Conservation (phyloP, 2,797 vertebrate species). For the Amazona finschi region DNA sequence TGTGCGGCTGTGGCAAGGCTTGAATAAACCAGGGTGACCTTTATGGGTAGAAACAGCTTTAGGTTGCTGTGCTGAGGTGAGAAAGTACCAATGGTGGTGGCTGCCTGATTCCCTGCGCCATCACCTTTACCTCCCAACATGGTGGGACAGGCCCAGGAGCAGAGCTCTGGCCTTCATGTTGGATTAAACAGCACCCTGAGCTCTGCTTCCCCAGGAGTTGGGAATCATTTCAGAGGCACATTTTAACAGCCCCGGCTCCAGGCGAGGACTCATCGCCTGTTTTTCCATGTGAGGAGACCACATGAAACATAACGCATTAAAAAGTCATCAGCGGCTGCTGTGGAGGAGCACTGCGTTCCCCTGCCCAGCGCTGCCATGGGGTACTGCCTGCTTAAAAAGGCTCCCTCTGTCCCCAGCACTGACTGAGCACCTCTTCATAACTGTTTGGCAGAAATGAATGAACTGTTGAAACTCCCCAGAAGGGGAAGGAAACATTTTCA, state of each 20-base stretch:
- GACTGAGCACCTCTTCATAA: slow-evolving; percentile 16
- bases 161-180: background rate
- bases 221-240: background rate
- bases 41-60: background rate
- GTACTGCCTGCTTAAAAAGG: background rate
- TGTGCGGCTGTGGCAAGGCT: background rate
- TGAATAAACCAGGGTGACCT: background rate
- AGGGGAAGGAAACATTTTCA: background rate
- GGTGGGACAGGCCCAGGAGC: fast-evolving
- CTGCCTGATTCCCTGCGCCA: background rate
- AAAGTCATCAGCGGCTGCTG: background rate
- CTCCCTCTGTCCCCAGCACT: background rate
- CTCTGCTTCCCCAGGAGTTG: background rate
- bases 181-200: background rate
- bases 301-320: background rate
- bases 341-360: background rate
- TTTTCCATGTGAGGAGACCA: background rate
- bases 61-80: background rate
- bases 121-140: background rate
- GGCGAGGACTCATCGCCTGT: fast-evolving
- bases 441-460: slow-evolving; percentile 39
- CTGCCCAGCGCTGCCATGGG: too few species aligned
- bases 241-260: background rate
- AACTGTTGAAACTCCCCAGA: slow-evolving; percentile 9
- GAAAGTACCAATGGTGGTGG: background rate